Percentiles rank a stretch among this genome's conserved stretches.
These are phyloP conservation scores for Blastobasis adustella DNA, from an alignment of 2,888 invertebrate species.

Conservation along the genomic window DNA sequence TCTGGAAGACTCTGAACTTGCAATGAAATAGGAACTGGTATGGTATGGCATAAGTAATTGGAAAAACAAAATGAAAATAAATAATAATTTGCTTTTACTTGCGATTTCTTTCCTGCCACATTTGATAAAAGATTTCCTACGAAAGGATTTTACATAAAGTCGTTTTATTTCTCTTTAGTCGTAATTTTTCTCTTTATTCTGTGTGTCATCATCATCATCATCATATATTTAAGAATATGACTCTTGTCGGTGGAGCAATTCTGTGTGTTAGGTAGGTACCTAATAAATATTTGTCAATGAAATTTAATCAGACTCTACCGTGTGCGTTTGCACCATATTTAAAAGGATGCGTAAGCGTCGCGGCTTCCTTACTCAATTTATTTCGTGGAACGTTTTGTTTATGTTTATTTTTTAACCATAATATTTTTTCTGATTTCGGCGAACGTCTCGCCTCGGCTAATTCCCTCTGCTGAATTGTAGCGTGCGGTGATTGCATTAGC, in stretches of 20 bases:
- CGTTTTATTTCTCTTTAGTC: too few species aligned
- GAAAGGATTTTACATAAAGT: too few species aligned
- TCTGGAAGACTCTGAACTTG: neutral
- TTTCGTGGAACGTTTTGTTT: conserved; percentile 29
- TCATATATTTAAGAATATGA: too few species aligned
- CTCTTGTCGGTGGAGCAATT: too few species aligned
- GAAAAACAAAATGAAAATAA: neutral
- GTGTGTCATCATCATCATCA: too few species aligned
- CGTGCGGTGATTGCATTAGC: conserved; percentile 32
- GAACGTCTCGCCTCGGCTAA: conserved; percentile 30
- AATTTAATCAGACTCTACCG: neutral
- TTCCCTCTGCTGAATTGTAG: conserved; percentile 46
- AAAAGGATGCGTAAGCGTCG: conserved; percentile 36
- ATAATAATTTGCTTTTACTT: too few species aligned
- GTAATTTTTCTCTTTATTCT: too few species aligned
- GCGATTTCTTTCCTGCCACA: too few species aligned
- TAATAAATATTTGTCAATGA: neutral
- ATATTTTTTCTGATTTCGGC: conserved; percentile 15
- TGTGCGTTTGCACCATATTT: conserved; percentile 12
- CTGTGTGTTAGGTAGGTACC: neutral
- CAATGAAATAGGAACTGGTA: neutral
- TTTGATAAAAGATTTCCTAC: too few species aligned
- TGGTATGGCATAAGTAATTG: neutral
- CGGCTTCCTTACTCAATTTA: conserved; percentile 46
- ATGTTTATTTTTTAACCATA: conserved; percentile 13